phyloP scores from a whole-genome alignment of 2,113 vertebrate species.

The Ciconia boyciana region DNA sequence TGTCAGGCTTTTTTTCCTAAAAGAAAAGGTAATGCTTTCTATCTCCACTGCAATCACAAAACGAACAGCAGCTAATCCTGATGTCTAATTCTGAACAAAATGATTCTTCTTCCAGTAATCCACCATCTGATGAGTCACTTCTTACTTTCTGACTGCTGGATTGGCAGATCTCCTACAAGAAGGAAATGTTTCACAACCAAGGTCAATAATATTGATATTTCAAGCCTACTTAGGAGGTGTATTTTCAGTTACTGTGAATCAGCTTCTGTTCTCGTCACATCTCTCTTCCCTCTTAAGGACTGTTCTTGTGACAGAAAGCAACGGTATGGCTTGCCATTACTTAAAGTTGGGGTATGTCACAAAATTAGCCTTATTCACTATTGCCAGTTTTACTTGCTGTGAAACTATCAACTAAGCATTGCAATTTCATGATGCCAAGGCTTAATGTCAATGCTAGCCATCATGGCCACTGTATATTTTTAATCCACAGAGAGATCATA shows the following conservation, averaged over 20 bases:
- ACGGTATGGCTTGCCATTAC: not conserved
- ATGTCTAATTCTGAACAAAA: not conserved
- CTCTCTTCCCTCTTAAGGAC: not conserved
- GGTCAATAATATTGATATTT: slow-evolving; percentile 33
- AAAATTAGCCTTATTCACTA: not conserved
- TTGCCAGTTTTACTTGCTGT: not conserved
- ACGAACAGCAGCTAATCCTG: not conserved
- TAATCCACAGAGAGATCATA: not conserved
- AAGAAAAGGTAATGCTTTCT: not conserved
- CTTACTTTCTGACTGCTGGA: not conserved
- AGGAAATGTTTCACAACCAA: not conserved
- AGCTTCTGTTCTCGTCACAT: not conserved
- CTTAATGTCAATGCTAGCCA: not conserved
- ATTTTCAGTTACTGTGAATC: not conserved
- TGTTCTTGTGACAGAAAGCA: not conserved
- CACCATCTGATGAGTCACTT: not conserved
- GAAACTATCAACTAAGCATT: not conserved
- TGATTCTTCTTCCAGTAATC: not conserved
- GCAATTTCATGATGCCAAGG: not conserved
- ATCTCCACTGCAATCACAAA: not conserved
- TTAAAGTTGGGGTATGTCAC: not conserved
- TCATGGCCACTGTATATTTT: not conserved
- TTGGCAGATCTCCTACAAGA: not conserved
- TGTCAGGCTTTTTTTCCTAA: not conserved
- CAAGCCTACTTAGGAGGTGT: not conserved